Base-by-base conservation (phyloP, 2,888 invertebrate species). In the Rhagonycha fulva region DNA sequence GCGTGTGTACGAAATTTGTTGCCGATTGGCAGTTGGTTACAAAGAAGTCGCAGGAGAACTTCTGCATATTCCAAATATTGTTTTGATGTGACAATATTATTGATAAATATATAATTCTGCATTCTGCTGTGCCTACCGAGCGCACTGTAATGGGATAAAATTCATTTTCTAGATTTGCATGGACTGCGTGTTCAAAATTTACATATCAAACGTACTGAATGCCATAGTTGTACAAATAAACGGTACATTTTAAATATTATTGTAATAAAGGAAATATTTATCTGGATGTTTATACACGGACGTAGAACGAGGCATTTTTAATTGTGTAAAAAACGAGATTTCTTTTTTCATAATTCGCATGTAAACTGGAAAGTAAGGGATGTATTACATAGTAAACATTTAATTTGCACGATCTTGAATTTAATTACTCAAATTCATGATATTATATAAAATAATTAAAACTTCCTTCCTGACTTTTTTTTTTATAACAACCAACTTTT, bases 321-420 rank as follows among this genome's bases (percentile, higher is more conserved):
- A 84, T 84, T 84, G 84, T 82, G 82, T 82, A 80, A 82, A 82
- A 81, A 83, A 83, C 81, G 82, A 83, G 82, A 83, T 83, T 85
- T 84, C 83, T 83, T 83, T 85, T 84, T 84, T 84, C 83, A 83
- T 85, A 83, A 84, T 84, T 84, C 83, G 81, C 82, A 81, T 84
- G 84, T 84, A 82, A 85, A 84, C 83, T 80, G 81, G 81, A 76
- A 79, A 83, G 82, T 80, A 82, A 23, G 63, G 78, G 81, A 83
- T 84, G 83, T 83, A 81, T 82, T 83, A 82, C 84, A 83, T 83
- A 80, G 78, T 70, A 47, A 80, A 81, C 81, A 80, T 83, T 83
- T 83, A 84, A 84, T 84, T 83, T 80, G 78, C 79, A 75, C 80
- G 72, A 74, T 81, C 32, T 32, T 70, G 80, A 61, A 75, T 75